These are phyloP conservation scores for Deilephila elpenor DNA, from an alignment of 2,888 invertebrate species.

Conservation along the genomic window DNA sequence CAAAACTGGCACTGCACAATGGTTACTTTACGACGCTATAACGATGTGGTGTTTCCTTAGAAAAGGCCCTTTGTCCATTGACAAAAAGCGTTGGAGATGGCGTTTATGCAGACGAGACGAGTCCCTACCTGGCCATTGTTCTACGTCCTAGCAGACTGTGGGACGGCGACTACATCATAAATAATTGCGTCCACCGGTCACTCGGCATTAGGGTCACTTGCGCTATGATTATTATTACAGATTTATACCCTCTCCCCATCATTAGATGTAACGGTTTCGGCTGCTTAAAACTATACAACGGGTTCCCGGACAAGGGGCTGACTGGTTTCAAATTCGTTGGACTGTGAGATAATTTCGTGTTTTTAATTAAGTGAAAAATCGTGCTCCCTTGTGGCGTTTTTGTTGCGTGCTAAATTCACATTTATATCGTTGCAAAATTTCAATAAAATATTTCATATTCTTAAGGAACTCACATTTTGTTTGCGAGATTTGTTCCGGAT, in stretches of 20 bases:
- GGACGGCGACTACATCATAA: constrained; percentile 78
- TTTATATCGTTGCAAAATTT: constrained; percentile 7
- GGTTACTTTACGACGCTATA: constrained; percentile 81
- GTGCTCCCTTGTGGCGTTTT: constrained; percentile 36
- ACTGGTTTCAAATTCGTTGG: constrained; percentile 73
- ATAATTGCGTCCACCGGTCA: constrained; percentile 82
- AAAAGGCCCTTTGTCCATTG: constrained; percentile 82
- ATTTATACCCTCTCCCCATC: constrained; percentile 81
- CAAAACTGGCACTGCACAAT: constrained; percentile 79
- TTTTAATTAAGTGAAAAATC: constrained; percentile 69
- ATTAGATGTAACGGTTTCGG: constrained; percentile 84
- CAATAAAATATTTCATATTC: constrained; percentile 29
- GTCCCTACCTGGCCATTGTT: constrained; percentile 80
- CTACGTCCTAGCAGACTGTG: constrained; percentile 78
- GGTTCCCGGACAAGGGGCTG: constrained; percentile 74
- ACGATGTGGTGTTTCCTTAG: constrained; percentile 84
- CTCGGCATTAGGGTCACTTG: constrained; percentile 77
- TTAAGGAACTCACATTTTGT: constrained; percentile 34
- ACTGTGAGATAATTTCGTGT: constrained; percentile 77
- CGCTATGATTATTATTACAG: constrained; percentile 78
- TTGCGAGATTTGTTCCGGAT: constrained; percentile 41
- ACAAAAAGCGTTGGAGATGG: constrained; percentile 80
- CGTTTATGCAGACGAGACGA: constrained; percentile 73
- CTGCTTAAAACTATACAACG: constrained; percentile 84
- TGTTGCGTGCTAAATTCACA: constrained; percentile 23